Evolutionary conservation across 2,113 vertebrate species (phyloP).

Genomic region (Xiphophorus maculatus): DNA sequence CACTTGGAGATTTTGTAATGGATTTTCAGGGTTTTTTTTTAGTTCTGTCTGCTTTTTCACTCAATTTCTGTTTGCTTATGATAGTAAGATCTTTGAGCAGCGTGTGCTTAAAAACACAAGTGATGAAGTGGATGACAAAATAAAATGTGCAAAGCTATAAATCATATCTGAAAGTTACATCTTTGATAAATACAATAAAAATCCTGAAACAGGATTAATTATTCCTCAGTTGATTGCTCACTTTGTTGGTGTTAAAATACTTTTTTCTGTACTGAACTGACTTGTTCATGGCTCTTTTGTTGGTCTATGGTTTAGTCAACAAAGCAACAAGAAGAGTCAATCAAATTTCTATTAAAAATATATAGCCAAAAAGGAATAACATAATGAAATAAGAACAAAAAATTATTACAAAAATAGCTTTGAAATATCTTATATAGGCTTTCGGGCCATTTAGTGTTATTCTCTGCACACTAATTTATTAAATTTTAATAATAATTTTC

Average conservation of each 20-base stretch:
- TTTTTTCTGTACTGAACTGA: no score
- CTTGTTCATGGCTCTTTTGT: no score
- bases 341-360: no score
- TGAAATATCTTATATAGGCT: not conserved
- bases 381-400: no score
- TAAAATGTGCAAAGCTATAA: not conserved
- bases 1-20: no score
- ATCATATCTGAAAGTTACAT: not conserved
- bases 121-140: not conserved
- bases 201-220: not conserved
- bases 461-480: not conserved
- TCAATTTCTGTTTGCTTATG: not conserved
- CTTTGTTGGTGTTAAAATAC: no score
- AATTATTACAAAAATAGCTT: no score
- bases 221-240: not conserved
- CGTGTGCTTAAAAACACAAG: not conserved
- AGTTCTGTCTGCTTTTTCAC: not conserved
- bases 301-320: no score
- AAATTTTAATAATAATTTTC: not conserved
- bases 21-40: not conserved
- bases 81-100: not conserved
- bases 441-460: not conserved
- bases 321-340: no score
- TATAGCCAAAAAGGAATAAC: no score
- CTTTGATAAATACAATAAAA: not conserved